A percentile compares a stretch with the other conserved stretches of the same genome.
phyloP scores from a whole-genome alignment of 2,797 vertebrate genomes.

The Pipistrellus kuhlii region DNA sequence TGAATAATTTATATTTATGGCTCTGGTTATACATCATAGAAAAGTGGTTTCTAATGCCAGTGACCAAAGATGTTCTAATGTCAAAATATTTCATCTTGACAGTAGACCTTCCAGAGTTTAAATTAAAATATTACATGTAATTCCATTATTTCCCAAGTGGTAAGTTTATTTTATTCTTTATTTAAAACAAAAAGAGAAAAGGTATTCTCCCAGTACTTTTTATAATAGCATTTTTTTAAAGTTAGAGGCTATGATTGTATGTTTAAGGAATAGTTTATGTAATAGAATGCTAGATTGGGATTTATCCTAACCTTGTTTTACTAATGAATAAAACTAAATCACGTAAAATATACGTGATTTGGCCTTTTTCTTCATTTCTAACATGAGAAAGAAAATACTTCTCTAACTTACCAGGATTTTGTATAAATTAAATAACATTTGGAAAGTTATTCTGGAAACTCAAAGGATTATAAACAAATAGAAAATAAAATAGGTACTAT shows the following conservation, averaged over 20 bases:
- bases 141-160: constrained; percentile 26
- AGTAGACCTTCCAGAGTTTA: background rate
- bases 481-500: background rate
- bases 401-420: background rate
- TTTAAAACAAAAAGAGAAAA: background rate
- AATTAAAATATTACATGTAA: background rate
- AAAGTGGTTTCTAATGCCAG: constrained; percentile 52
- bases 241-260: background rate
- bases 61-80: constrained; percentile 41
- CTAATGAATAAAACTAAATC: background rate
- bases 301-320: constrained; percentile 23
- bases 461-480: constrained; percentile 25
- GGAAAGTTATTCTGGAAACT: constrained; percentile 36
- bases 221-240: background rate
- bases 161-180: constrained; percentile 50
- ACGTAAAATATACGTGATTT: background rate
- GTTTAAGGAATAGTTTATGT: background rate
- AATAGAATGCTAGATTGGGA: background rate
- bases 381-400: background rate
- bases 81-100: constrained; percentile 45
- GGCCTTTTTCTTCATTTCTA: constrained; percentile 27
- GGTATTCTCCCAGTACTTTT: constrained; percentile 35
- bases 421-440: constrained; percentile 31
- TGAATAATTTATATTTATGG: constrained; percentile 52
- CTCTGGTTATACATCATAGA: constrained; percentile 30